Percentiles rank a stretch among this genome's conserved stretches.
These are phyloP conservation scores for Eulimnadia texana DNA, from an alignment of 1,140 invertebrate species.

Conservation along the genomic window DNA sequence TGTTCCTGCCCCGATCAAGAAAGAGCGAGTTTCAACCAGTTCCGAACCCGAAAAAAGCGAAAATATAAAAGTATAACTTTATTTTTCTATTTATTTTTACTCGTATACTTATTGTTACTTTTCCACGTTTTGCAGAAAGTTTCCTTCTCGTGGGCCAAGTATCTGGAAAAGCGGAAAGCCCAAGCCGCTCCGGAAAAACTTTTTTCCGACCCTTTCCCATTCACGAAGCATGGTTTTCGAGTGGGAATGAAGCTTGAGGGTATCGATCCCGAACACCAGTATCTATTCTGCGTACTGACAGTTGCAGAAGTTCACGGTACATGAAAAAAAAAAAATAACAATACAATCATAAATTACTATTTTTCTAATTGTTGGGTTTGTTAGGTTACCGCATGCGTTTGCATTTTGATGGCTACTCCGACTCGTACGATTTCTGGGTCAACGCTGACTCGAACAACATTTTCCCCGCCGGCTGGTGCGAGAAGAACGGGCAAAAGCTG, in stretches of 20 bases:
- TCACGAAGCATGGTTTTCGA: constrained; percentile 51
- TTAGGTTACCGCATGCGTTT: constrained; percentile 63
- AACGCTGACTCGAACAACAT: constrained; percentile 81
- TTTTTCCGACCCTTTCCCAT: constrained; percentile 60
- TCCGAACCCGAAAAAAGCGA: neutral
- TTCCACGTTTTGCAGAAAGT: neutral
- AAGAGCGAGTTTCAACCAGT: neutral
- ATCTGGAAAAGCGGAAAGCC: constrained; percentile 50
- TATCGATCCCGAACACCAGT: constrained; percentile 80
- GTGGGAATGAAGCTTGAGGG: constrained; percentile 86
- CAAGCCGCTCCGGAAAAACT: constrained; percentile 58
- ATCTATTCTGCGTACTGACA: constrained; percentile 71
- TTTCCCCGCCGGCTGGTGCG: constrained; percentile 86
- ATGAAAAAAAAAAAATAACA: no score
- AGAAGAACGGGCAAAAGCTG: constrained; percentile 55
- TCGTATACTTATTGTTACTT: no score
- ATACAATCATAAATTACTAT: no score
- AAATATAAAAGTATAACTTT: no score
- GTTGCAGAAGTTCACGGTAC: constrained; percentile 58
- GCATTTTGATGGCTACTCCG: constrained; percentile 83
- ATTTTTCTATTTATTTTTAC: no score
- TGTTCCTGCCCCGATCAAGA: neutral
- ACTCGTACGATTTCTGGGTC: constrained; percentile 84
- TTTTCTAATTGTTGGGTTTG: no score
- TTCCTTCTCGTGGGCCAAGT: constrained; percentile 54